phyloP scores from a whole-genome alignment of 2,888 invertebrate species.

The Eupithecia pulchellata region DNA sequence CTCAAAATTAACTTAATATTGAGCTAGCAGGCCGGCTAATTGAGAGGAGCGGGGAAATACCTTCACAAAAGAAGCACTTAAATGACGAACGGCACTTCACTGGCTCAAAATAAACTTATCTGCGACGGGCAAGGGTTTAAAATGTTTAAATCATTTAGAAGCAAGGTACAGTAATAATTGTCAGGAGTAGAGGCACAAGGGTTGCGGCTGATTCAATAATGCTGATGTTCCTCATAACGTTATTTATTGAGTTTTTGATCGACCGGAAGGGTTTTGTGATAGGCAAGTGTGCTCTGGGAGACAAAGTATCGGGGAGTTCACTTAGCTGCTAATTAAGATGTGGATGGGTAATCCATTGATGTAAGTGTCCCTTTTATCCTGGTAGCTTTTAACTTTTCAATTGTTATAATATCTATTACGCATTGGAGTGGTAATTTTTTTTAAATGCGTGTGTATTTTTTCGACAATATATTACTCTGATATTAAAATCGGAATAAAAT shows the following conservation, averaged over 20 bases:
- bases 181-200: constrained; percentile 71
- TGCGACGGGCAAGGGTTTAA: constrained; percentile 82
- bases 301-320: not conserved
- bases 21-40: constrained; percentile 75
- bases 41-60: constrained; percentile 78
- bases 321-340: constrained; percentile 1
- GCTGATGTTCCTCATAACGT: constrained; percentile 69
- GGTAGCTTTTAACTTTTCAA: not conserved
- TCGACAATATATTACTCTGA: not conserved
- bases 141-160: constrained; percentile 80
- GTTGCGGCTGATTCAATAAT: constrained; percentile 78
- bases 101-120: constrained; percentile 85
- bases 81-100: constrained; percentile 76
- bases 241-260: constrained; percentile 78
- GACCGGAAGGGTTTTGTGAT: constrained; percentile 51
- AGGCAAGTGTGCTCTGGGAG: constrained; percentile 25
- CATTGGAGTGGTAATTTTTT: not conserved
- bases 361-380: not conserved
- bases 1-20: constrained; percentile 85
- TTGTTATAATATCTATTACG: not conserved
- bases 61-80: constrained; percentile 85
- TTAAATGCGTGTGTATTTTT: not conserved
- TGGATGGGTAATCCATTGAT: not conserved
- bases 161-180: constrained; percentile 70
- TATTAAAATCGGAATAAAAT: not conserved